Percentiles rank a stretch among this genome's conserved stretches.
Conservation (phyloP, 2,888 invertebrate genomes). For the Smittia aterrima region DNA sequence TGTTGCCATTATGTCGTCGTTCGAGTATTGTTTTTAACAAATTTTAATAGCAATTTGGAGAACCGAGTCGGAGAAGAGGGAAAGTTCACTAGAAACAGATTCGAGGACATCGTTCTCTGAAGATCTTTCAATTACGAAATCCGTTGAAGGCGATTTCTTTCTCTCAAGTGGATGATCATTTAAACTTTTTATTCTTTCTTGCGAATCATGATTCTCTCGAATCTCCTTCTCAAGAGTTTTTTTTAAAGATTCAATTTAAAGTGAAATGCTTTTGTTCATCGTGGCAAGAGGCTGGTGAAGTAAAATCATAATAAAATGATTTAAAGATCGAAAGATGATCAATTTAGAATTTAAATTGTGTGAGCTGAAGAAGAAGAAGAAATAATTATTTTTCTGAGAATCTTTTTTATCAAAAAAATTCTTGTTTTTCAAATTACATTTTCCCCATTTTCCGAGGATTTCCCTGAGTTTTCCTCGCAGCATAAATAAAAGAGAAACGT, state of each 20-base stretch:
- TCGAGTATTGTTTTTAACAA: background rate
- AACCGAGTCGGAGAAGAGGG: no score
- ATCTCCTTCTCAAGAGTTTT: background rate
- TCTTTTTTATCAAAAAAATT: constrained; percentile 13
- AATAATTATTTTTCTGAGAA: constrained; percentile 25
- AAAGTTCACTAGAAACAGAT: background rate
- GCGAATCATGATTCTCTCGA: constrained; percentile 12
- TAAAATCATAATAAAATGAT: background rate
- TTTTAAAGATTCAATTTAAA: constrained; percentile 12
- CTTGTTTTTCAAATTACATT: background rate
- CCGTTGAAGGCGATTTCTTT: background rate
- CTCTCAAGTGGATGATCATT: constrained; percentile 26
- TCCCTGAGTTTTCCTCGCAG: background rate
- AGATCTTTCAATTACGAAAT: constrained; percentile 13
- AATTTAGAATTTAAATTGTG: no score
- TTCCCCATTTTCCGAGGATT: background rate
- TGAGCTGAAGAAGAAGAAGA: no score
- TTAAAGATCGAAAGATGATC: no score
- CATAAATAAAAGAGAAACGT: constrained; percentile 43
- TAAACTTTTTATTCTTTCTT: background rate
- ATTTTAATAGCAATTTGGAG: background rate
- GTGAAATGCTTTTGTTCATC: no score
- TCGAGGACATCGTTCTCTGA: background rate
- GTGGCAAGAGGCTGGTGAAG: no score
- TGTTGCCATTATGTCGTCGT: background rate